Base-by-base conservation (phyloP, 1,140 invertebrate species). In the Lasioglossum albipes region DNA sequence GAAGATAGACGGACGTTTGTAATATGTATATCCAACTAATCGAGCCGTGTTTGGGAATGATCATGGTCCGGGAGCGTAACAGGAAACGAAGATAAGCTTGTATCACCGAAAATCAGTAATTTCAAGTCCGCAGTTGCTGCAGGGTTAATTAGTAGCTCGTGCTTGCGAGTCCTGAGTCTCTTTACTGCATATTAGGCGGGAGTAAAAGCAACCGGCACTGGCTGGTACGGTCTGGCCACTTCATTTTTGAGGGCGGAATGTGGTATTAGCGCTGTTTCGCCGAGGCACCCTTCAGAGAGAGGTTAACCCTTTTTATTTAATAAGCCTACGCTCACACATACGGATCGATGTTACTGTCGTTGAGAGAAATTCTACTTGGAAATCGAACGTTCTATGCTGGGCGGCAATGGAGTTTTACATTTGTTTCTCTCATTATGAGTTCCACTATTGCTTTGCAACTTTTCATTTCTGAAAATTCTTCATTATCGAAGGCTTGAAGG, bases 191-290 rank as follows among this genome's bases (percentile, higher is more conserved):
- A 85, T 85, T 85, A 86, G 75, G 54, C 57, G 62, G 80, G 76
- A 79, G 80, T 69, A 78, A 85, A 86, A 80, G 84, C 72, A 86
- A 80, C 81, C 68, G 65, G 84, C 59, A 85, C 84, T 79, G 67
- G 65, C 84, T 85, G 83, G 83, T 74, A 85, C 84, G 74, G 74
- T 82, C 83, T 78, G 49, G 72, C 68, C 84, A 75, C 83, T 85
- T 85, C 79, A 84, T 85, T 85, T 75, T 74, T 83, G 78, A 84
- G 83, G 79, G 75, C 71, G 83, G 84, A 79, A 85, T 85, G 83
- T 49, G 84, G 79, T 82, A 85, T 85, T 85, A 85, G 83, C 84
- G 79, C 79, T 85, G 84, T 85, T 85, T 85, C 84, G 75, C 84
- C 70, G 42, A 82, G 79, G 69, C 18, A 84, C 83, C 79, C 84